Base-by-base conservation (phyloP, 2,888 invertebrate genomes). In the Drosophila merina region DNA sequence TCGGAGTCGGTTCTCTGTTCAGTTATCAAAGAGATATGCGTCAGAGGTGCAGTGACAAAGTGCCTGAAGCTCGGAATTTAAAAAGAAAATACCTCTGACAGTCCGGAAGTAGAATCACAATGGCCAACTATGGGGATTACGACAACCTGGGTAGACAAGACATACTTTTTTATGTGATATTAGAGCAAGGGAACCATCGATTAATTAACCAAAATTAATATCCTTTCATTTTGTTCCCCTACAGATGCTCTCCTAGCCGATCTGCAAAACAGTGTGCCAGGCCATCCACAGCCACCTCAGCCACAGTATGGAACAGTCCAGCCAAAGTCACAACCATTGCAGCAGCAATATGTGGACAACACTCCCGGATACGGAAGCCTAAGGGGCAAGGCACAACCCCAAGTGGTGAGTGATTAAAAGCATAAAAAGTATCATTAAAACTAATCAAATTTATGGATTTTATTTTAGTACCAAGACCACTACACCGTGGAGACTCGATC, bases 181-280 rank as follows among this genome's bases (percentile, higher is more conserved):
- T 20, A 20, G 20, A 20, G 20, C 20, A 2, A 20, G 20, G 20
- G 20, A 20, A 20, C 20, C 20, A 20, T 20, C 20, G 20, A 20
- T 20, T 20, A 20, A 20, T 20, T 20, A 20, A 20, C 14, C 14
- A 20, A 20, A 20, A 20, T 2, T 20, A 20, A 20, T 20, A 20
- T 20, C 20, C 20, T 20, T 20, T 20, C 20, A 20, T 20, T 20
- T 14, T 28, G 4, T n/a, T 9, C 10, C 2, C 4, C 77, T 85
- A 10, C 94, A 99, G 99, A 99, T 94, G 98, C 98, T 72, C 93
- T 99, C 78, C 94, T 99, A 89, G 98, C 98, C 66, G 99, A 99
- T 91, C 94, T 99, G 66, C 98, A 99, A 92, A 98, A 98, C 89
- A 98, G 98, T 8, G 96, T 98, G 79, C 96, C 97, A 54, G 93